phyloP scores from a whole-genome alignment of 2,113 vertebrate species.

The Oxyruncus cristatus region DNA sequence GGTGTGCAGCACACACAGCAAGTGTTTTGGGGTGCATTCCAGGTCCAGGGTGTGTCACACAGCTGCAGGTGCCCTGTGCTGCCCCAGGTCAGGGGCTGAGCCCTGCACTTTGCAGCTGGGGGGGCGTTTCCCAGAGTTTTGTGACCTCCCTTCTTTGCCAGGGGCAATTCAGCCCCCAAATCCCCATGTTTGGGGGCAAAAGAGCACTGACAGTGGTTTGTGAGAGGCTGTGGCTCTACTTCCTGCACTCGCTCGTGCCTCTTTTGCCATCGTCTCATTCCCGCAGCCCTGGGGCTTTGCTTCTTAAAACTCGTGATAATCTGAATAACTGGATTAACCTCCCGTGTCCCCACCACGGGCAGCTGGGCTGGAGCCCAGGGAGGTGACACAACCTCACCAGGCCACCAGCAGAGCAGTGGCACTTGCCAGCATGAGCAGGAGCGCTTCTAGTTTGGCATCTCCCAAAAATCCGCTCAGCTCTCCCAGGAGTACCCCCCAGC shows the following conservation, averaged over 20 bases:
- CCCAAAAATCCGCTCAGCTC: neutral
- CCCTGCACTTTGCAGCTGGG: neutral
- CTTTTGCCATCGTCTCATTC: neutral
- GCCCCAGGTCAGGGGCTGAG: neutral
- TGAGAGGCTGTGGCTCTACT: neutral
- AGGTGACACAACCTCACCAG: neutral
- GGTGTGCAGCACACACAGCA: neutral
- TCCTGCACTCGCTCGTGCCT: accelerated
- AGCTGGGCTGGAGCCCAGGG: neutral
- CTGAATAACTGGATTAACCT: constrained; percentile 59
- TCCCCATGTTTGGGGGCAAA: accelerated
- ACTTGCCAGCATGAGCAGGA: accelerated
- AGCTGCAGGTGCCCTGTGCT: neutral
- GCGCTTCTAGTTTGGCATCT: accelerated
- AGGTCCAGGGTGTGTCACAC: accelerated
- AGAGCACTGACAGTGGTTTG: accelerated
- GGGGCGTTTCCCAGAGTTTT: neutral
- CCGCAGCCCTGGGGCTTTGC: neutral
- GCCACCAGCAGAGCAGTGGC: neutral
- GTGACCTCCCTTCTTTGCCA: accelerated
- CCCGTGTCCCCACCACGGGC: neutral
- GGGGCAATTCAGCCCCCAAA: accelerated
- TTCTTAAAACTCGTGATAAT: neutral
- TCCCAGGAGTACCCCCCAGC: neutral
- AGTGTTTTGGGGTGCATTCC: neutral